Evolutionary conservation across 2,888 invertebrate species (phyloP), one percentile per base, ranked within the genome.

Genomic region (Cheilosia scutellata): DNA sequence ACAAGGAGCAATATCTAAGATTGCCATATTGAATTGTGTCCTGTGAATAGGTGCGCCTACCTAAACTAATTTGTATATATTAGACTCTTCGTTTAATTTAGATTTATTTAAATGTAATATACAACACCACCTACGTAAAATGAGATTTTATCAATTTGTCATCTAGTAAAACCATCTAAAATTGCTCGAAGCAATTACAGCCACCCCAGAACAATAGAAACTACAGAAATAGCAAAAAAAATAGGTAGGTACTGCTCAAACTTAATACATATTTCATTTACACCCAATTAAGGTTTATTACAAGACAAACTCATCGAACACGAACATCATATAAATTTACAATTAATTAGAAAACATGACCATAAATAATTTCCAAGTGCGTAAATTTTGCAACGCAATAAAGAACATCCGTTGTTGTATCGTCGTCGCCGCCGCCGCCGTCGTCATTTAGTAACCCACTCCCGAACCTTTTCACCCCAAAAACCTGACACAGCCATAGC

Each of bases 311-410:
- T 77, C 82, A 79, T 79, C 82, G 80, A 87, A 80, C 86, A 83
- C 79, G 87, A 87, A 77, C 71, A 79, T 77, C 84, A 79, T 68
- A 80, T 87, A 87, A 88, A 88, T 88, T 88, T 87, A 87, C 88
- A 88, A 88, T 88, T 88, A 88, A 88, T 88, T 88, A 88, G 87
- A 87, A 88, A 87, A 87, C 87, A 88, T 76, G 79, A 76, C 77
- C 77, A 88, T 88, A 88, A 88, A 88, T 86, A 86, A 86, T 86
- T 88, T 87, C 87, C 86, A 79, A 82, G 82, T 87, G 87, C 86
- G 88, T 88, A 88, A 77, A 87, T 84, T 87, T 88, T 86, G 86
- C 82, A 88, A 88, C 86, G 88, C 80, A 87, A 83, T 88, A 88
- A 88, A 88, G 86, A 75, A 82, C 88, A 87, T 87, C 88, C 88